phyloP scores from a whole-genome alignment of 2,888 invertebrate species.

The Melanostoma mellinum region DNA sequence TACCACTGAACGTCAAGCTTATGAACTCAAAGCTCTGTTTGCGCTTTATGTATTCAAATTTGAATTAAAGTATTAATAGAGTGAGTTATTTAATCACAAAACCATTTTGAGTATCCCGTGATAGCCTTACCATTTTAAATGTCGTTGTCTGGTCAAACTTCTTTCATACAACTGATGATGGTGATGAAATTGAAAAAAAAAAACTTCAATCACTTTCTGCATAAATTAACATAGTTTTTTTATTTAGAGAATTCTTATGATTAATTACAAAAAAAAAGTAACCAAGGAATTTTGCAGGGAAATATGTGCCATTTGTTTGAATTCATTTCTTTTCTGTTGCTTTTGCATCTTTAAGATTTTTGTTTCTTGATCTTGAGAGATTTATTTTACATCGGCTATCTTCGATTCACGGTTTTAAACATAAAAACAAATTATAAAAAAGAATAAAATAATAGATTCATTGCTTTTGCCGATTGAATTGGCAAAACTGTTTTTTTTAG shows the following conservation, averaged over 20 bases:
- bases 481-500: constrained; percentile 44
- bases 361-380: constrained; percentile 18
- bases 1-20: no score
- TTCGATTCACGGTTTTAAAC: constrained; percentile 33
- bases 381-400: constrained; percentile 34
- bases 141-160: constrained; percentile 3
- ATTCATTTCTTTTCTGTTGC: constrained; percentile 20
- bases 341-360: constrained; percentile 38
- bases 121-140: not conserved
- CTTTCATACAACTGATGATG: no score
- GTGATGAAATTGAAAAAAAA: no score
- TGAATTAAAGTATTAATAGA: not conserved
- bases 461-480: constrained; percentile 29
- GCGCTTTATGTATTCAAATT: no score
- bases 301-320: constrained; percentile 53
- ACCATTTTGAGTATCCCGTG: not conserved
- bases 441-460: constrained; percentile 22
- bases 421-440: constrained; percentile 14
- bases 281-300: constrained; percentile 64
- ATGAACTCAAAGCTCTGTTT: no score
- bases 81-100: not conserved
- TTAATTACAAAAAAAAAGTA: constrained; percentile 71
- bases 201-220: constrained; percentile 47
- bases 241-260: constrained; percentile 72
- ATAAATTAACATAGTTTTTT: constrained; percentile 70